A percentile compares a stretch with the other conserved stretches of the same genome.
phyloP scores from a whole-genome alignment of 2,113 vertebrate species.

The Oreochromis aureus region DNA sequence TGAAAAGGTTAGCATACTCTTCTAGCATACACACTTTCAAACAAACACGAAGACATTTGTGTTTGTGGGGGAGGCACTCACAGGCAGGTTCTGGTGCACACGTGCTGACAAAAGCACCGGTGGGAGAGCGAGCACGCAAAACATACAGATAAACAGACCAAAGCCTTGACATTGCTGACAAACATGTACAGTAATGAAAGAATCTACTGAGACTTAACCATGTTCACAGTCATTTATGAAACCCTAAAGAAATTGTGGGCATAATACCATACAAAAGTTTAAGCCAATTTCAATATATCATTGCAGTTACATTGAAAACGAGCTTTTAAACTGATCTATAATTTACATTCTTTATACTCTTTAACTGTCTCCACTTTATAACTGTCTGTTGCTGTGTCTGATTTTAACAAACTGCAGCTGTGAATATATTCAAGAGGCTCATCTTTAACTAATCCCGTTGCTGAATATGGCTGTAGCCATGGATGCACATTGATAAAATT shows the following conservation, averaged over 20 bases:
- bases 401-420: neutral
- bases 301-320: neutral
- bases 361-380: neutral
- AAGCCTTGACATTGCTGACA: neutral
- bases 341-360: neutral
- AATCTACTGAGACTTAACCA: neutral
- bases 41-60: neutral
- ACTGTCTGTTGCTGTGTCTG: neutral
- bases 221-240: neutral
- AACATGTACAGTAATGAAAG: neutral
- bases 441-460: neutral
- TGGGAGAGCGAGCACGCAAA: neutral
- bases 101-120: neutral
- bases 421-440: neutral
- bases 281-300: neutral
- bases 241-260: neutral
- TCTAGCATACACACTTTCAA: neutral
- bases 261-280: neutral
- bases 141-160: neutral
- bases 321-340: rapidly evolving
- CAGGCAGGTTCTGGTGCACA: neutral
- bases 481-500: neutral
- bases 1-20: conserved; percentile 38
- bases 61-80: neutral
- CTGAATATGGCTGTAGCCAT: neutral